These are phyloP conservation scores for Tetragonula clypearis DNA, from an alignment of 1,140 invertebrate genomes.

Conservation along the genomic window DNA sequence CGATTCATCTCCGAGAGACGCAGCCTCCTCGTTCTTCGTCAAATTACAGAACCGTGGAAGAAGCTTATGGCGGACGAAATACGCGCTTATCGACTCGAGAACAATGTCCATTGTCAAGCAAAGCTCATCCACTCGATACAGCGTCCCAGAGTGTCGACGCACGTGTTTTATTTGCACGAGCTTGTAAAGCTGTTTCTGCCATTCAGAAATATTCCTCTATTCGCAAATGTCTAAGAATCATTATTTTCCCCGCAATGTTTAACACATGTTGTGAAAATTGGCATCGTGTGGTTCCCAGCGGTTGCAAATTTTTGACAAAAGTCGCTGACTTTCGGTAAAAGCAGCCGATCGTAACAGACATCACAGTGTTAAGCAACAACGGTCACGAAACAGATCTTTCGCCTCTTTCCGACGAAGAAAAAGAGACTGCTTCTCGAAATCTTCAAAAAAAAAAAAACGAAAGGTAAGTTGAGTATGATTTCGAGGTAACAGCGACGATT, in stretches of 20 bases:
- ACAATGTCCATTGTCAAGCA: conserved; percentile 24
- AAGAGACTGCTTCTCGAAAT: too few relatives aligned
- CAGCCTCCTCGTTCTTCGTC: neutral
- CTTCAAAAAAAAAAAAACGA: neutral
- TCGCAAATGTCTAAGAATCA: too few relatives aligned
- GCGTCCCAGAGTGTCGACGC: neutral
- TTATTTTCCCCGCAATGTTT: too few relatives aligned
- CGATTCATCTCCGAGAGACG: conserved; percentile 3
- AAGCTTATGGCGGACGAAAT: neutral
- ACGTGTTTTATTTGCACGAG: neutral
- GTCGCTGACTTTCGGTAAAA: too few relatives aligned
- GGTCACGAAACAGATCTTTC: neutral
- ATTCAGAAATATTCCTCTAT: neutral
- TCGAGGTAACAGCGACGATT: conserved; percentile 4
- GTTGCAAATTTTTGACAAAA: too few relatives aligned
- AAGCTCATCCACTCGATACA: conserved; percentile 6
- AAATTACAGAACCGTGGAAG: neutral
- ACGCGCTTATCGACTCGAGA: conserved; percentile 19
- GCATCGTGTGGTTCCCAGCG: too few relatives aligned
- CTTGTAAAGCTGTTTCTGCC: neutral
- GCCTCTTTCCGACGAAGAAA: neutral
- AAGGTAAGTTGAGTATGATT: neutral
- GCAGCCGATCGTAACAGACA: too few relatives aligned
- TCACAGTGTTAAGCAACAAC: too few relatives aligned
- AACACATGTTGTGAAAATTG: too few relatives aligned